Percentiles rank a stretch among this genome's conserved stretches.
phyloP scores from a whole-genome alignment of 2,888 invertebrate genomes.

The Aporophyla nigra region DNA sequence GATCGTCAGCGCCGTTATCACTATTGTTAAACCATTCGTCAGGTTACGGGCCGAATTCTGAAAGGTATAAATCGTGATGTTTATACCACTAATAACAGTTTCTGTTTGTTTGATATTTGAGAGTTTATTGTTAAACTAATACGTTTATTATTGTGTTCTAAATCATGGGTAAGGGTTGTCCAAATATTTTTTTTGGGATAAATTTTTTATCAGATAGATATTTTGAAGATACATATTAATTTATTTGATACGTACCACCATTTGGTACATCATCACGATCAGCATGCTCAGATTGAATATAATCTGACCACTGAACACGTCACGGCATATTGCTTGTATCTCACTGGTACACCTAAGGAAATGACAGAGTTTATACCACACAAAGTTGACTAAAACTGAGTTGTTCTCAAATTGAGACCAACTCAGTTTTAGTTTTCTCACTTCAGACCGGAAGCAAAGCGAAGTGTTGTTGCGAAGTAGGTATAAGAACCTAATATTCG shows the following conservation, averaged over 20 bases:
- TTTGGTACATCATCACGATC: constrained; percentile 69
- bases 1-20: constrained; percentile 59
- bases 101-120: not conserved
- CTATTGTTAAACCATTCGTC: constrained; percentile 45
- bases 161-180: not conserved
- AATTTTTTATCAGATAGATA: not conserved
- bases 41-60: constrained; percentile 46
- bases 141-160: not conserved
- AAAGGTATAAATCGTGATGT: constrained; percentile 4
- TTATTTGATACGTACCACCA: constrained; percentile 64
- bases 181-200: not conserved
- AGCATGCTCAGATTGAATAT: constrained; percentile 69
- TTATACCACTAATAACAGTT: no score
- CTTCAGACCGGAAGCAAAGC: not conserved
- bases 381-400: not conserved
- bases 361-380: not conserved
- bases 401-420: not conserved
- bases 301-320: constrained; percentile 76
- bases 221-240: no score
- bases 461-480: not conserved
- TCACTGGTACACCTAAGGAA: constrained; percentile 72
- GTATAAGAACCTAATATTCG: not conserved
- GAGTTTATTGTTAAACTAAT: not conserved
- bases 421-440: not conserved
- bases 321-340: constrained; percentile 69